Evolutionary conservation across 2,888 invertebrate species (phyloP).

Genomic region (Eucriotettix oculatus): DNA sequence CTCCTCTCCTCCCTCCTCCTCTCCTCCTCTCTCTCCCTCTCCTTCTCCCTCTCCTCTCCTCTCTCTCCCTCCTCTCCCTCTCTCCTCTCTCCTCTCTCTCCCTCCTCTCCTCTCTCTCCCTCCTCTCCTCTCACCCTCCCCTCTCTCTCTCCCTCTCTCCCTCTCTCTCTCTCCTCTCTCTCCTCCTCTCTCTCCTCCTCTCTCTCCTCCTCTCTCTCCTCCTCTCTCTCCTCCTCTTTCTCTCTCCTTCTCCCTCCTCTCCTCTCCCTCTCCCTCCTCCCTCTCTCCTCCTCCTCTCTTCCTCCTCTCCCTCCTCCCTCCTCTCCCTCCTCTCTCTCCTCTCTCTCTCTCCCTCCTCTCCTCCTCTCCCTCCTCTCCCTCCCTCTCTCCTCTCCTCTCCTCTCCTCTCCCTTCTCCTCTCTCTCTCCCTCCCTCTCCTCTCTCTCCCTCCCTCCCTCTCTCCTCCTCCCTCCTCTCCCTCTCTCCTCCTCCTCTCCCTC

Average conservation of each 20-base stretch:
- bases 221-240: neutral
- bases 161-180: neutral
- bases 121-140: neutral
- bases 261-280: neutral
- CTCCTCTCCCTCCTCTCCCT: neutral
- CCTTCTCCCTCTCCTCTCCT: neutral
- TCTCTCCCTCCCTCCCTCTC: neutral
- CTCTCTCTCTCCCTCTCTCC: neutral
- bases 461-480: neutral
- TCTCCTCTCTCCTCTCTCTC: neutral
- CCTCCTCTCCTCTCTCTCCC: neutral
- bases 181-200: neutral
- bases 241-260: neutral
- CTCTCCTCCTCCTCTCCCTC: neutral
- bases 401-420: too few species aligned
- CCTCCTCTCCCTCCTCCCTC: neutral
- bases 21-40: neutral
- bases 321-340: neutral
- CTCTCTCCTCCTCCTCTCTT: neutral
- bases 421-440: neutral
- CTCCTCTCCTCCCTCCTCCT: neutral
- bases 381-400: too few species aligned
- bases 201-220: neutral
- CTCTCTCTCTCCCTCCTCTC: neutral
- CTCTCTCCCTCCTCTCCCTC: neutral